phyloP scores from a whole-genome alignment of 2,113 vertebrate species.

The Protobothrops flavoviridis region DNA sequence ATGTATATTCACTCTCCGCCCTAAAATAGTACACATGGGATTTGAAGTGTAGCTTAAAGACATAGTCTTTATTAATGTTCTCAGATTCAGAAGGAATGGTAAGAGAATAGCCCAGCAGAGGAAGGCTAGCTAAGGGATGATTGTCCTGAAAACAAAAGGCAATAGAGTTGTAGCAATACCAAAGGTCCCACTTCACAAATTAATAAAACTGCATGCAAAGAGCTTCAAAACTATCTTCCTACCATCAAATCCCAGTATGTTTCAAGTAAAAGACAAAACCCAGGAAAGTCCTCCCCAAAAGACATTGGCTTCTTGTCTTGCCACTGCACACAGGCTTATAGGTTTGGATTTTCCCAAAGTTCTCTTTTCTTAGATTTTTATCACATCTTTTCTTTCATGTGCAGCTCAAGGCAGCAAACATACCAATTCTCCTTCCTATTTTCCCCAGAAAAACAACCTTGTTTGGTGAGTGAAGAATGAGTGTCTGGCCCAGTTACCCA shows the following conservation, averaged over 20 bases:
- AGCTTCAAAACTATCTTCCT: background rate
- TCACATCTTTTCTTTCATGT: background rate
- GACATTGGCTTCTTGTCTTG: background rate
- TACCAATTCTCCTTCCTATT: background rate
- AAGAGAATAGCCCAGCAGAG: conserved; percentile 92
- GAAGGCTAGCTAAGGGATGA: conserved; percentile 95
- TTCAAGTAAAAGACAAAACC: background rate
- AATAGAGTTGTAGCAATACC: background rate
- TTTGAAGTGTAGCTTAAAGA: conserved; percentile 99
- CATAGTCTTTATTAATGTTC: conserved; percentile 97
- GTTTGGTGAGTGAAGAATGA: background rate
- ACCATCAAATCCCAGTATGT: background rate
- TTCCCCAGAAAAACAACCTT: background rate
- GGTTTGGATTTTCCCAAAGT: background rate
- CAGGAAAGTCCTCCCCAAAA: background rate
- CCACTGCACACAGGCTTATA: background rate
- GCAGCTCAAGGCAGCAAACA: background rate
- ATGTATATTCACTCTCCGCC: conserved; percentile 95
- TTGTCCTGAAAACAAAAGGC: conserved; percentile 78
- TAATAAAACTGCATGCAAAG: background rate
- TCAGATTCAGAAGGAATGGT: conserved; percentile 90
- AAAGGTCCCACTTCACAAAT: background rate
- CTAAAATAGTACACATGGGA: conserved; percentile 98
- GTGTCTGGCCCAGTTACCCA: background rate
- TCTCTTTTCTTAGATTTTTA: background rate